phyloP scores from a whole-genome alignment of 2,888 invertebrate species.

The Aspidiotus rigidus region DNA sequence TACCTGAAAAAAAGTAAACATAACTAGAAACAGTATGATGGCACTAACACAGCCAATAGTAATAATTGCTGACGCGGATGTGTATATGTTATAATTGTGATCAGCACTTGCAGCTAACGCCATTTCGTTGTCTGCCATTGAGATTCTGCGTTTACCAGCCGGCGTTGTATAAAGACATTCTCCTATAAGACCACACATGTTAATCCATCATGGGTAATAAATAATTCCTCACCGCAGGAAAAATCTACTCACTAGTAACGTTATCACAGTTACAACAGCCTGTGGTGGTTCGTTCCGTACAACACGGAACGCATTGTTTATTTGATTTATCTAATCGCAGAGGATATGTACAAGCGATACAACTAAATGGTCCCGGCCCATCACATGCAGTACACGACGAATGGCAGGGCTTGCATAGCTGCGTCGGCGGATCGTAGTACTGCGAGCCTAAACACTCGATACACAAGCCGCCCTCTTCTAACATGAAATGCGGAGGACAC shows the following conservation, averaged over 20 bases:
- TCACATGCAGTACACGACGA: slow-evolving; percentile 58
- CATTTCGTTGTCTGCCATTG: slow-evolving; percentile 42
- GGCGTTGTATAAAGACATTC: slow-evolving; percentile 64
- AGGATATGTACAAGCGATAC: slow-evolving; percentile 57
- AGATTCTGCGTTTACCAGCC: slow-evolving; percentile 59
- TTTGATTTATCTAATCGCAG: slow-evolving; percentile 59
- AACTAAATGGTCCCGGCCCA: slow-evolving; percentile 60
- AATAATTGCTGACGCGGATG: slow-evolving; percentile 14
- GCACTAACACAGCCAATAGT: slow-evolving; percentile 52
- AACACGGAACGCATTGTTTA: slow-evolving; percentile 68
- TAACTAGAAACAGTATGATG: slow-evolving; percentile 58
- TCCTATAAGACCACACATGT: slow-evolving; percentile 45
- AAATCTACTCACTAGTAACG: slow-evolving; percentile 50
- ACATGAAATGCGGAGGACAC: slow-evolving; percentile 61
- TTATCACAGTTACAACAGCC: slow-evolving; percentile 62
- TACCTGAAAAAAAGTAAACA: slow-evolving; percentile 66
- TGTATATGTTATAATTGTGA: slow-evolving; percentile 10
- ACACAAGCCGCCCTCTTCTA: slow-evolving; percentile 63
- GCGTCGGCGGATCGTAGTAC: slow-evolving; percentile 60
- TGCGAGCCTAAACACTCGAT: slow-evolving; percentile 66
- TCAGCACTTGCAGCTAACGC: slow-evolving; percentile 57
- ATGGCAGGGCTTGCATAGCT: slow-evolving; percentile 59
- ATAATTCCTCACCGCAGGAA: slow-evolving; percentile 23
- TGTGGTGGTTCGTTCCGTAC: slow-evolving; percentile 50
- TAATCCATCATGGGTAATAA: background rate